Evolutionary conservation across 2,888 invertebrate species (phyloP).

Genomic region (Ormyrus nitidulus): DNA sequence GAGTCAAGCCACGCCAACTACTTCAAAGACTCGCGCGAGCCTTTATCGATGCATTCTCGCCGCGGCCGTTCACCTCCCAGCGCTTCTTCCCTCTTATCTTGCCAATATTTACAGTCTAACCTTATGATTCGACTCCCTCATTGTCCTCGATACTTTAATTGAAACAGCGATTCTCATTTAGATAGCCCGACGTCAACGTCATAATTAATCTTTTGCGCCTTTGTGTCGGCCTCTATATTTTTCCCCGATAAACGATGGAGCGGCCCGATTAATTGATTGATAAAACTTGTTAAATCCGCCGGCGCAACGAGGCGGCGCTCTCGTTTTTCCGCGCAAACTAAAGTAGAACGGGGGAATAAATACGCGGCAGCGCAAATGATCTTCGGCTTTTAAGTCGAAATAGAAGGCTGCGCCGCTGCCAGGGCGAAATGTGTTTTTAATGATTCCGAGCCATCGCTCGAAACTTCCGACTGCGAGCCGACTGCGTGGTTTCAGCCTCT

Average conservation of each 20-base stretch:
- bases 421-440: conserved; percentile 64
- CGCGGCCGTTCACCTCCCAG: conserved; percentile 14
- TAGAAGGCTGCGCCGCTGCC: background rate
- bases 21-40: background rate
- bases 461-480: conserved; percentile 55
- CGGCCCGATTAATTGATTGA: conserved; percentile 53
- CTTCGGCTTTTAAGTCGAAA: conserved; percentile 56
- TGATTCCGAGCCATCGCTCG: conserved; percentile 59
- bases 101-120: too few species aligned
- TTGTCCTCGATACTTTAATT: conserved; percentile 25
- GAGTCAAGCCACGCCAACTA: conserved; percentile 11
- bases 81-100: background rate
- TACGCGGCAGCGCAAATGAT: conserved; percentile 53
- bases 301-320: background rate
- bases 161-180: conserved; percentile 52
- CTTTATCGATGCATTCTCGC: conserved; percentile 26
- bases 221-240: conserved; percentile 7
- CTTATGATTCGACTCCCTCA: background rate
- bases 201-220: conserved; percentile 48
- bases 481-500: conserved; percentile 44
- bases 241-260: conserved; percentile 28
- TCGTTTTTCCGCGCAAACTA: background rate
- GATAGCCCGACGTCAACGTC: conserved; percentile 48
- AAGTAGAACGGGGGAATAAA: conserved; percentile 13
- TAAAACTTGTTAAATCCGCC: conserved; percentile 34